Percentiles rank a stretch among this genome's conserved stretches.
Conservation (phyloP, 2,113 vertebrate genomes). For the Tautogolabrus adspersus region DNA sequence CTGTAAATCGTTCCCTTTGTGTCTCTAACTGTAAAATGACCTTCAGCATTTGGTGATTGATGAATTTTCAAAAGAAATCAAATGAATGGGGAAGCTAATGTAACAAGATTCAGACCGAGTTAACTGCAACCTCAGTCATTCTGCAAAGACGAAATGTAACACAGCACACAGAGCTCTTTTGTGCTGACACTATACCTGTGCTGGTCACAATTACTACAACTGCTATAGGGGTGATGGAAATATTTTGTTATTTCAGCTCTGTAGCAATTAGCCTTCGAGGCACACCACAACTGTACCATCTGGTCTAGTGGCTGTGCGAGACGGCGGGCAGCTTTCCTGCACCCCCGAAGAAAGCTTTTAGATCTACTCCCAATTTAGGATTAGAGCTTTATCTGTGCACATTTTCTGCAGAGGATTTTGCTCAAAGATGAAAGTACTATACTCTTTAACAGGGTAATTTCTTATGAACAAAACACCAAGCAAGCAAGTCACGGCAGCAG, state of each 20-base stretch:
- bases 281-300: constrained; percentile 3
- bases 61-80: not conserved
- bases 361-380: constrained; percentile 26
- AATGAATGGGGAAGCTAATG: constrained; percentile 15
- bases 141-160: constrained; percentile 40
- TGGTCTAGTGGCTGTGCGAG: constrained; percentile 11
- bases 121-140: constrained; percentile 19
- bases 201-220: constrained; percentile 11
- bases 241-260: constrained; percentile 32
- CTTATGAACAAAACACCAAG: not conserved
- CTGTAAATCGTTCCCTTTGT: not conserved
- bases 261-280: constrained; percentile 21
- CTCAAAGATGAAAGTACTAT: constrained; percentile 12
- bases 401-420: constrained; percentile 23
- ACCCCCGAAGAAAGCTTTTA: constrained; percentile 16
- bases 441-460: constrained; percentile 1
- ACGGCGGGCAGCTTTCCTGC: constrained; percentile 12
- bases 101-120: not conserved
- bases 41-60: not conserved
- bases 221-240: not conserved
- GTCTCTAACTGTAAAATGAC: not conserved
- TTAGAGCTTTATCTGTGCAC: constrained; percentile 32
- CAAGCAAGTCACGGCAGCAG: not conserved
- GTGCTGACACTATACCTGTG: constrained; percentile 22
- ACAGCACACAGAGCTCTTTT: constrained; percentile 19